Evolutionary conservation across 2,797 vertebrate species (phyloP).

Genomic region (Gymnothorax reevesii): DNA sequence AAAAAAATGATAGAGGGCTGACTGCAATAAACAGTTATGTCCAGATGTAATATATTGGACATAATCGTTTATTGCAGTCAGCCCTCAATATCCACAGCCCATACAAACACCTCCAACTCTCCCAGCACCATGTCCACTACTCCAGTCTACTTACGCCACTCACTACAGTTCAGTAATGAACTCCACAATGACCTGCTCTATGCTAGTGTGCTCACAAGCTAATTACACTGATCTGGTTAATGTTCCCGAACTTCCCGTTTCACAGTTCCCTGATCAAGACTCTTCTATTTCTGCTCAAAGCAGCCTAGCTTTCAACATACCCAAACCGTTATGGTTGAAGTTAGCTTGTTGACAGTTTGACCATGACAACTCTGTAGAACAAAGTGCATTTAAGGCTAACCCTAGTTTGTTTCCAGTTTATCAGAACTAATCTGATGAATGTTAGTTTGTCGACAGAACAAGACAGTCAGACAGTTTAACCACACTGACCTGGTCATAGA

Average conservation of each 20-base stretch:
- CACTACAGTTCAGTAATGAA: not conserved
- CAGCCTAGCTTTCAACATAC: no score
- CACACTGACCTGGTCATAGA: conserved; percentile 90
- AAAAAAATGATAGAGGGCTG: no score
- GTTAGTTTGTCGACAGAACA: not conserved
- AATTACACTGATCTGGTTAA: not conserved
- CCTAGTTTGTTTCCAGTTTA: not conserved
- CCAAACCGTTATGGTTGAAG: not conserved
- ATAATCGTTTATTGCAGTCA: no score
- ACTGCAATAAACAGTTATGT: no score
- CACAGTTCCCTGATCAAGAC: no score
- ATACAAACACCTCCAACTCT: not conserved
- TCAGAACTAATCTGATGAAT: conserved; percentile 81
- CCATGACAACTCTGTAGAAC: not conserved
- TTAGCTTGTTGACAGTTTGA: not conserved
- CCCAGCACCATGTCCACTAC: not conserved
- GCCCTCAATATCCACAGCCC: no score
- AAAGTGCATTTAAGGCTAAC: no score
- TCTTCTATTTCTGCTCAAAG: no score
- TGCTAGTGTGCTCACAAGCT: not conserved
- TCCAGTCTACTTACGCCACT: not conserved
- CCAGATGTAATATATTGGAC: no score
- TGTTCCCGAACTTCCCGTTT: not conserved
- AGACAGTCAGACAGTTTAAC: not conserved
- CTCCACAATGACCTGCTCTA: not conserved